Conservation (phyloP, 2,113 vertebrate species). For the Gavialis gangeticus region DNA sequence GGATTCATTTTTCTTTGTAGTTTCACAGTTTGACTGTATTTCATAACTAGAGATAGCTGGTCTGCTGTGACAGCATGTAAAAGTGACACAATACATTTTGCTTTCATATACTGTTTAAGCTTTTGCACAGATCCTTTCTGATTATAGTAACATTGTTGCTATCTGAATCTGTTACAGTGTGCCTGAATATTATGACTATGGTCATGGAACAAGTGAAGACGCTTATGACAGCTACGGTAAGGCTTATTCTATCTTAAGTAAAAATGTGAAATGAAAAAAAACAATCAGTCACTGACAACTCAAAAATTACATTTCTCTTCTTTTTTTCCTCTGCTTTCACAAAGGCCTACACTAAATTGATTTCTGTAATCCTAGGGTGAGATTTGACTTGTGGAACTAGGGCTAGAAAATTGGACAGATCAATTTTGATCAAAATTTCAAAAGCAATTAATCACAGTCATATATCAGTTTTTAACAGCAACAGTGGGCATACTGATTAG, state of each 20-base stretch:
- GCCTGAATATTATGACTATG: conserved; percentile 96
- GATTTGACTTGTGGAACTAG: conserved; percentile 33
- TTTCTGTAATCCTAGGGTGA: conserved; percentile 64
- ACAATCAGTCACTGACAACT: conserved; percentile 60
- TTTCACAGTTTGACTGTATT: neutral
- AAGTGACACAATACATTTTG: neutral
- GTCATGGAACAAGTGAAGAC: conserved; percentile 91
- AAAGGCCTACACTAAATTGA: conserved; percentile 51
- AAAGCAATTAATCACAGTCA: conserved; percentile 68
- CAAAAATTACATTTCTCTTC: conserved; percentile 56
- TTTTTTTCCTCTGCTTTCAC: conserved; percentile 25
- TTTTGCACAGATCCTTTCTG: conserved; percentile 34
- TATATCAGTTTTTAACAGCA: conserved; percentile 50
- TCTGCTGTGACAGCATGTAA: neutral
- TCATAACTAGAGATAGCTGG: neutral
- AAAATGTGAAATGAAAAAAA: conserved; percentile 60
- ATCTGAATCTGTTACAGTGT: conserved; percentile 85
- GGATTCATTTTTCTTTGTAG: neutral
- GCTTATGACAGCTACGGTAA: conserved; percentile 96
- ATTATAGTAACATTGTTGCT: conserved; percentile 61
- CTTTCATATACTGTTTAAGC: conserved; percentile 12
- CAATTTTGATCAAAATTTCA: conserved; percentile 70
- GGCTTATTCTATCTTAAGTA: conserved; percentile 64
- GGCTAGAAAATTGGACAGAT: conserved; percentile 64
- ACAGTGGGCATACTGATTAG: conserved; percentile 41